Base-by-base conservation (phyloP, 2,797 vertebrate genomes). In the Philypnodon macrostomus region DNA sequence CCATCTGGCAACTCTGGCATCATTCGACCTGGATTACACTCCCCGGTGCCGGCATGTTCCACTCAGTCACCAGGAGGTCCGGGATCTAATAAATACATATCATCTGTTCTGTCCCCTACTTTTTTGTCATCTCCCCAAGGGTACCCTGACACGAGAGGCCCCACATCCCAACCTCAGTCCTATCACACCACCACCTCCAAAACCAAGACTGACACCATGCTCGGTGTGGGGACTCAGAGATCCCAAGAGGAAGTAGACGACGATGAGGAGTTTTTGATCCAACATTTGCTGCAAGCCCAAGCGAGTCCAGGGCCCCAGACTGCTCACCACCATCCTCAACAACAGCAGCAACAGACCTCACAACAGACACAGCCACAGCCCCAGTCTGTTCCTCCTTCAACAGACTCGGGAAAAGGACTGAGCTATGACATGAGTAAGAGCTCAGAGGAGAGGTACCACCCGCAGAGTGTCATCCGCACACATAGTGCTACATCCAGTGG, bases 391-490 rank as follows among this genome's bases (percentile, higher is more conserved):
- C 75, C 87, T 6, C 67, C 85, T 0, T 67, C 87, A 46, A 88
- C 90, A 17, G 91, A 93, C 6, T 85, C 89, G 3, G 83, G 76
- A 48, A 93, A 93, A 73, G 87, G 87, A 14, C 75, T 92, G 11
- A 87, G 86, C 19, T 96, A 95, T 0, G 92, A 93, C 46, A 85
- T 95, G 86, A 87, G 86, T 42, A 97, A 96, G 75, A 90, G 90
- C 21, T 84, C 90, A 1, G 94, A 95, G 50, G 94, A 94, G 69
- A 75, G 95, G 4, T 96, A 96, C 78, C 95, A 97, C 32, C 88
- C 95, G 7, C 95, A 96, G 64, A 97, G 95, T 4, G 95, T 97
- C 38, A 97, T 97, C 70, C 91, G 95, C 2, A 96, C 94, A 51
- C 94, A 95, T 38, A 94, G 88, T 52, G 90, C 90, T 47, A 91